Evolutionary conservation across 2,888 invertebrate species (phyloP).

Genomic region (Smittia aterrima): DNA sequence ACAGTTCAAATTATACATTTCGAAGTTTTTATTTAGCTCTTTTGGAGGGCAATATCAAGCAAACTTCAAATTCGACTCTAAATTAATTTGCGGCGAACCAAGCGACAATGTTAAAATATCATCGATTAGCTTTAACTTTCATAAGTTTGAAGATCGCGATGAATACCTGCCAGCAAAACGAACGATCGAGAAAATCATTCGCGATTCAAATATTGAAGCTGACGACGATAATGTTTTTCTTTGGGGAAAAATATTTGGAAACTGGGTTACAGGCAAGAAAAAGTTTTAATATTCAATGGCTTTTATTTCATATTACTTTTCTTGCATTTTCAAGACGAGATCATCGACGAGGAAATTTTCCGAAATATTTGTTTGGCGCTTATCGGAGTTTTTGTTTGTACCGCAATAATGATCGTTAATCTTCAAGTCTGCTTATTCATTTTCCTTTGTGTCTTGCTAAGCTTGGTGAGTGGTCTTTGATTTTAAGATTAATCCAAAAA

Average conservation of each 20-base stretch:
- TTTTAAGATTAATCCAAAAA: slow-evolving; percentile 8
- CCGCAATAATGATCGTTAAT: slow-evolving; percentile 71
- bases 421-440: slow-evolving; percentile 76
- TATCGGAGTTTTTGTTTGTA: slow-evolving; percentile 76
- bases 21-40: slow-evolving; percentile 69
- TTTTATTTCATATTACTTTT: too few species aligned
- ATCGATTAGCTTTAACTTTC: slow-evolving; percentile 64
- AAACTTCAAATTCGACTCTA: slow-evolving; percentile 63
- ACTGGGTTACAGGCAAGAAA: slow-evolving; percentile 77
- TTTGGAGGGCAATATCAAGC: slow-evolving; percentile 66
- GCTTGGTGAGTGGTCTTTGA: slow-evolving; percentile 56
- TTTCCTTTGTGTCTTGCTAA: slow-evolving; percentile 70
- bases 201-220: slow-evolving; percentile 59
- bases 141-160: slow-evolving; percentile 60
- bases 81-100: slow-evolving; percentile 62
- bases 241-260: slow-evolving; percentile 70
- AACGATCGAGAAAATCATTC: slow-evolving; percentile 58
- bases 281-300: too few species aligned
- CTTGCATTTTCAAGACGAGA: too few species aligned
- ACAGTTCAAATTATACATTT: slow-evolving; percentile 63
- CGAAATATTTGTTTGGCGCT: slow-evolving; percentile 73
- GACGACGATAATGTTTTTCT: slow-evolving; percentile 59
- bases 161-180: slow-evolving; percentile 76
- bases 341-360: slow-evolving; percentile 71
- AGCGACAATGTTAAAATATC: slow-evolving; percentile 61